Evolutionary conservation across 2,888 invertebrate genomes (phyloP).

Genomic region (Himalopsyche anomala): DNA sequence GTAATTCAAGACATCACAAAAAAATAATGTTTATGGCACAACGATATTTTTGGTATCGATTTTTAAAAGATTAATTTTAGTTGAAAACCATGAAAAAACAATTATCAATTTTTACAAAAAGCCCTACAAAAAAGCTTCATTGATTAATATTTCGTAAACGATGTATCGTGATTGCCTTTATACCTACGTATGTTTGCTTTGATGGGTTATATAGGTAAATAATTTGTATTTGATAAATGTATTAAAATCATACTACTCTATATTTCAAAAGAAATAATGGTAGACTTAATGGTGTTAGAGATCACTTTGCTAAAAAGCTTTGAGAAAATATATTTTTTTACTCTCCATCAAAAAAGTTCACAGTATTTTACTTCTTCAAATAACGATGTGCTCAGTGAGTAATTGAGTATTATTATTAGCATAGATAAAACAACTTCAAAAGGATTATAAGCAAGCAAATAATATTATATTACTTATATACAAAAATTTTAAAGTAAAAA

Average conservation of each 20-base stretch:
- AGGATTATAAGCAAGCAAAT: neutral
- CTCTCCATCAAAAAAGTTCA: neutral
- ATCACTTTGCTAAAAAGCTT: constrained; percentile 14
- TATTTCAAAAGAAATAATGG: neutral
- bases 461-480: no score
- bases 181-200: neutral
- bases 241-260: neutral
- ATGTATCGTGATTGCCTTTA: no score
- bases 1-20: no score
- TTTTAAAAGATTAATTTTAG: no score
- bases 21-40: no score
- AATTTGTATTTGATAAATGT: neutral
- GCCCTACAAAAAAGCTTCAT: no score
- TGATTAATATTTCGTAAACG: no score
- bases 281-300: neutral
- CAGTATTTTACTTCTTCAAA: neutral
- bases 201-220: neutral
- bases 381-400: constrained; percentile 14
- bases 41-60: no score
- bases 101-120: no score
- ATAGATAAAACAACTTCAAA: constrained; percentile 8
- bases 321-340: constrained; percentile 1
- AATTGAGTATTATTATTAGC: neutral
- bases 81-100: no score
- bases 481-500: no score